Evolutionary conservation across 2,888 invertebrate species (phyloP), one percentile per base, ranked within the genome.

Genomic region (Polydrusus pterygomalis): DNA sequence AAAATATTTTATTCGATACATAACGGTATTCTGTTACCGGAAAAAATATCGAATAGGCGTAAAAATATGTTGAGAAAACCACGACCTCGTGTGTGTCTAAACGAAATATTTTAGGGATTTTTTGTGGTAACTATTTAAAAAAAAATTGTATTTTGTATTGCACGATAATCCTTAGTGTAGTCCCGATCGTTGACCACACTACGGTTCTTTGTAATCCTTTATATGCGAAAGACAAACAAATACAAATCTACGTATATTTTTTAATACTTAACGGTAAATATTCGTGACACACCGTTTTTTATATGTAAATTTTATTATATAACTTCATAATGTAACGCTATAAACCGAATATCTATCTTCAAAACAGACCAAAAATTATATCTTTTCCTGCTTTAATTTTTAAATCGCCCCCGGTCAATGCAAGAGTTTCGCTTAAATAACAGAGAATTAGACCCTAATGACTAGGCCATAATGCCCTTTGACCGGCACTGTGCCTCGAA

Each of bases 391-490:
- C 54, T n/a, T 70, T 63, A 70, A 70, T 51, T 70, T 62, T 20
- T 18, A 70, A 62, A 49, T 25, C n/a, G 70, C 62, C 70, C 63
- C 13, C 34, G 63, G 70, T 18, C 38, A 17, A 45, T 65, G 49
- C 34, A 25, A n/a, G 34, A 65, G 30, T 49, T 40, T 47, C 51
- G 18, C 60, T 20, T 51, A 62, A 18, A 63, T 40, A 62, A 70
- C 51, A 62, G 51, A 43, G 60, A 70, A 70, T 70, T 51, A 38
- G 60, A 20, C 9, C 15, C n/a, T 70, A 70, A 70, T 70, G 70
- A 70, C 70, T 62, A 62, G 63, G 51, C 54, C 47, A 47, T 7
- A 62, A 62, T 70, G 63, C 70, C 70, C 70, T 70, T 70, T 70
- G 63, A 70, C 70, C 70, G 51, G 20, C 63, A 62, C 63, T 18